These are phyloP conservation scores for Chelonus insularis DNA, from an alignment of 1,140 invertebrate genomes.

Conservation along the genomic window DNA sequence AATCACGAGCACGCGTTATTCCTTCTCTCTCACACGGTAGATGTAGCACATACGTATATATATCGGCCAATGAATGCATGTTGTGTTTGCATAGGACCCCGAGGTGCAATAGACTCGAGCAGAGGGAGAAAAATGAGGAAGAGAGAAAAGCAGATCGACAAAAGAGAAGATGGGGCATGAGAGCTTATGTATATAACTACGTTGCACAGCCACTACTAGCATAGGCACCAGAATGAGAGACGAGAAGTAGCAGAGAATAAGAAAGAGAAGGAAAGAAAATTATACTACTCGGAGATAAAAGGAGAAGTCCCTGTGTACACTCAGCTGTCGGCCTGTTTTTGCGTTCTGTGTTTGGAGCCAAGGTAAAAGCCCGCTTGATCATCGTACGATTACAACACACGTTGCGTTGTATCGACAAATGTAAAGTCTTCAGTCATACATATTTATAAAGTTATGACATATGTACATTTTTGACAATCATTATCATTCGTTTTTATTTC, in stretches of 20 bases:
- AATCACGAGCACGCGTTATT: conserved; percentile 31
- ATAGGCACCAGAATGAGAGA: conserved; percentile 1
- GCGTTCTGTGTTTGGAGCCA: conserved; percentile 16
- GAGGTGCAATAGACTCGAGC: conserved; percentile 31
- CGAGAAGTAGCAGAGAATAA: conserved; percentile 20
- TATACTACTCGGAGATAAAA: conserved; percentile 1
- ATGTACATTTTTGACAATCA: not conserved
- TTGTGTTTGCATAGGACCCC: conserved; percentile 39
- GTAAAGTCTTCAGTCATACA: not conserved
- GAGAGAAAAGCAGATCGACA: conserved; percentile 1
- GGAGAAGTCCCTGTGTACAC: conserved; percentile 38
- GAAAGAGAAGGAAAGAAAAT: conserved; percentile 13
- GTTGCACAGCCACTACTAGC: conserved; percentile 1
- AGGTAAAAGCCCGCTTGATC: conserved; percentile 11
- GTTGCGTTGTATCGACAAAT: conserved; percentile 6
- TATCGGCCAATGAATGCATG: conserved; percentile 35
- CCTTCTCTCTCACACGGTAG: too few species aligned
- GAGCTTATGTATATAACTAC: not conserved
- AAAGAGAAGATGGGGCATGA: conserved; percentile 24
- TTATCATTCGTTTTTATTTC: not conserved
- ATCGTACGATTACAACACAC: not conserved
- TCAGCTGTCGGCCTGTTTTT: conserved; percentile 44
- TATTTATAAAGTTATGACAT: too few species aligned
- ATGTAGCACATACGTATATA: too few species aligned
- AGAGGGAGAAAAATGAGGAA: conserved; percentile 14